Conservation (phyloP, 2,888 invertebrate genomes). For the Leucophora obtusa region DNA sequence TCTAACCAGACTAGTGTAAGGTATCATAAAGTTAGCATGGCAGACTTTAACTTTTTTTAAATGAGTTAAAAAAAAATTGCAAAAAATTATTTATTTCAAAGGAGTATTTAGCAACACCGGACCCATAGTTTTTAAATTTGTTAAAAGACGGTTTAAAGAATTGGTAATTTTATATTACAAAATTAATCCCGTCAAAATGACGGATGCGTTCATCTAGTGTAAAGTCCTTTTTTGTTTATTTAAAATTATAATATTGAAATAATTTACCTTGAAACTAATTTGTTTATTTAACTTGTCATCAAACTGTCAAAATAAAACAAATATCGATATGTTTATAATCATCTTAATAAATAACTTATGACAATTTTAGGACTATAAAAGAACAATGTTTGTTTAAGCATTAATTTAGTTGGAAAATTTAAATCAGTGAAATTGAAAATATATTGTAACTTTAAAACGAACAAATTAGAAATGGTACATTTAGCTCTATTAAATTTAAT, state of each 20-base stretch:
- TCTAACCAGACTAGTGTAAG: too few species aligned
- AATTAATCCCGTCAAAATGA: too few species aligned
- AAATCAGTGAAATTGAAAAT: background rate
- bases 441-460: background rate
- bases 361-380: conserved; percentile 39
- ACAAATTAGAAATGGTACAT: conserved; percentile 28
- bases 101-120: too few species aligned
- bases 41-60: too few species aligned
- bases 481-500: conserved; percentile 30
- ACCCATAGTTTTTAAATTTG: too few species aligned
- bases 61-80: too few species aligned
- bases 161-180: too few species aligned
- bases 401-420: conserved; percentile 11
- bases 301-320: conserved; percentile 47
- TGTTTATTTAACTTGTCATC: conserved; percentile 51
- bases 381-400: background rate
- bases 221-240: background rate
- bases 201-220: too few species aligned
- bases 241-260: background rate
- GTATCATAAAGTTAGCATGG: too few species aligned
- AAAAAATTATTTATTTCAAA: too few species aligned
- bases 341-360: conserved; percentile 16
- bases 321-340: conserved; percentile 31
- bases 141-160: too few species aligned
- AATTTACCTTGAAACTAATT: conserved; percentile 3